Conservation (phyloP, 2,797 vertebrate genomes). For the Cryptoblepharus egeriae region DNA sequence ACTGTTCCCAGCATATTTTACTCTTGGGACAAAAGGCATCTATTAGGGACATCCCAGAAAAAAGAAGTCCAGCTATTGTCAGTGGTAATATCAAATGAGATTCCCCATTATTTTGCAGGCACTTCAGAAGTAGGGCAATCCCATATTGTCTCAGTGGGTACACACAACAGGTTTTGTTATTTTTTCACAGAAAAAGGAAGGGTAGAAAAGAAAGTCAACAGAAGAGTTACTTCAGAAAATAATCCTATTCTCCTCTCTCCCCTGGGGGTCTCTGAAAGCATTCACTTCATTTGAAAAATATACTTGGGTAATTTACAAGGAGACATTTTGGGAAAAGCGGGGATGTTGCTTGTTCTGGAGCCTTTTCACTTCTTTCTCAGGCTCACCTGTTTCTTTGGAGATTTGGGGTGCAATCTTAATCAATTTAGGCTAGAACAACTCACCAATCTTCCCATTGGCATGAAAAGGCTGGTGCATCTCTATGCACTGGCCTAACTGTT, state of each 20-base stretch:
- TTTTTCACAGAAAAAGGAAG: background rate
- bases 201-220: background rate
- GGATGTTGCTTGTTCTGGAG: no score
- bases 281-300: background rate
- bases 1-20: background rate
- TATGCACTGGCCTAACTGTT: no score
- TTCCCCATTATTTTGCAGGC: slow-evolving; percentile 14
- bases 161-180: accelerated
- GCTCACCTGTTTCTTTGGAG: no score
- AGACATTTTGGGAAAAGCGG: no score
- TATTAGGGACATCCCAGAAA: background rate
- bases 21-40: slow-evolving; percentile 16
- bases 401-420: no score
- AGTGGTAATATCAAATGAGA: background rate
- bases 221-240: background rate
- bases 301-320: no score
- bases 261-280: slow-evolving; percentile 8
- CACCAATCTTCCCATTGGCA: no score
- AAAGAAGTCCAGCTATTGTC: background rate
- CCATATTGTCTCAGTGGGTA: background rate
- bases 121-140: background rate
- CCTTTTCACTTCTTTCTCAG: no score
- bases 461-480: no score
- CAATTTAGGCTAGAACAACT: no score
- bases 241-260: background rate